phyloP scores from a whole-genome alignment of 2,797 vertebrate species.

The Chelidonichthys spinosus region DNA sequence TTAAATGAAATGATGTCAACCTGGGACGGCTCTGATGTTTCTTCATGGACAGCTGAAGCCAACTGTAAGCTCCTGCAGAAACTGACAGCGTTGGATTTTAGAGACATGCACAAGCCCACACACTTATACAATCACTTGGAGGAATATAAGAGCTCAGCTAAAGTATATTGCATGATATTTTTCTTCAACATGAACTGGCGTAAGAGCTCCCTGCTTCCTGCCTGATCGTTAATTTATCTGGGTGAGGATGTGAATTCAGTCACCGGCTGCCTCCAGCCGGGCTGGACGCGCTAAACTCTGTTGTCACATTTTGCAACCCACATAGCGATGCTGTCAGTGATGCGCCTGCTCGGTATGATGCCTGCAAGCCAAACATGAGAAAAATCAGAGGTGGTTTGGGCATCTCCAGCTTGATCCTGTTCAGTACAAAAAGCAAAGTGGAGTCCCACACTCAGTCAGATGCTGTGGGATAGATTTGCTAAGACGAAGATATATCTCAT shows the following conservation, averaged over 20 bases:
- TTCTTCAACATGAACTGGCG: neutral
- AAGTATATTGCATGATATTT: neutral
- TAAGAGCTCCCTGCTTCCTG: too few species aligned
- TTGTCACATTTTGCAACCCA: neutral
- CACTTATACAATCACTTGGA: neutral
- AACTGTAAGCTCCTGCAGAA: slow-evolving; percentile 41
- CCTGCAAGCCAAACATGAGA: neutral
- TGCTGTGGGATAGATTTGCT: too few species aligned
- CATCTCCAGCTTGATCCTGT: neutral
- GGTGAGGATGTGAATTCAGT: neutral
- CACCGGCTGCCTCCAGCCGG: neutral
- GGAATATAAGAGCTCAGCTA: neutral
- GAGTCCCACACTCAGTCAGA: too few species aligned
- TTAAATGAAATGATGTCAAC: slow-evolving; percentile 57
- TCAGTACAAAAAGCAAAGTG: neutral
- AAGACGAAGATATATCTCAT: neutral
- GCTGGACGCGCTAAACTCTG: neutral
- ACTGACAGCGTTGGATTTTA: slow-evolving; percentile 25
- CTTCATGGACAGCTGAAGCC: slow-evolving; percentile 51
- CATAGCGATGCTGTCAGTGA: neutral
- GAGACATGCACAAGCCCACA: neutral
- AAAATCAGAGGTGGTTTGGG: neutral
- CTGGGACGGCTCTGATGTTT: slow-evolving; percentile 53
- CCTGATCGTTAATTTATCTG: too few species aligned
- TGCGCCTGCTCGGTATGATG: neutral